Base-by-base conservation (phyloP, 2,888 invertebrate genomes). In the Listrodromus nycthemerus region DNA sequence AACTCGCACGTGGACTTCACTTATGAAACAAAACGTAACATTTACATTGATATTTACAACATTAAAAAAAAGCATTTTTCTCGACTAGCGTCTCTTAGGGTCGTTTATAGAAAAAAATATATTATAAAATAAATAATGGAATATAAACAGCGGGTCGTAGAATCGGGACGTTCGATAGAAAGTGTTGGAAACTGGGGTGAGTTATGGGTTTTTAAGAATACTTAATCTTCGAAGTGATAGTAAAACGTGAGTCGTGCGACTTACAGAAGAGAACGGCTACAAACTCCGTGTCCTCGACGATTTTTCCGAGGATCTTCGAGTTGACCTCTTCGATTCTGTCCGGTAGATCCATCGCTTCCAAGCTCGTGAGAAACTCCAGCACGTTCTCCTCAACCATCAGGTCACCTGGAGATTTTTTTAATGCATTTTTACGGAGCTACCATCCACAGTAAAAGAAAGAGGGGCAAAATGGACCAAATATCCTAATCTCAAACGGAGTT, bases 261-360 rank as follows among this genome's bases (percentile, higher is more conserved):
- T 98, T 95, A 98, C 98, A 98, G 95, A 98, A 98, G 91, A 98
- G 95, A 89, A 98, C 98, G 79, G 98, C 98, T 88, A 98, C 98
- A 93, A 97, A 98, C 89, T 98, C 97, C 30, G 98, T 97, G 89
- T 98, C 98, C 93, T 98, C 97, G 86, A 98, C 97, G 91, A 98
- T 97, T 94, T 98, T 98, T 83, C 96, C 95, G 87, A 98, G 95
- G 91, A 98, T 98, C 94, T 97, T 97, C 85, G 97, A 95, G 93
- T 98, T 98, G 75, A 98, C 98, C 95, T 98, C 98, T 95, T 98
- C 98, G 94, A 98, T 98, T 94, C 98, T 96, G 94, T 98, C 98
- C 69, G 98, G 98, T 91, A 98, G 95, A 93, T 98, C 98, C 97
- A 98, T 98, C 88, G 98, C 97, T 95, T 98, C 98, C 91, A 98